A percentile compares a stretch with the other conserved stretches of the same genome.
These are phyloP conservation scores for Phylloscopus trochiloides DNA, from an alignment of 2,113 vertebrate genomes.

Conservation along the genomic window DNA sequence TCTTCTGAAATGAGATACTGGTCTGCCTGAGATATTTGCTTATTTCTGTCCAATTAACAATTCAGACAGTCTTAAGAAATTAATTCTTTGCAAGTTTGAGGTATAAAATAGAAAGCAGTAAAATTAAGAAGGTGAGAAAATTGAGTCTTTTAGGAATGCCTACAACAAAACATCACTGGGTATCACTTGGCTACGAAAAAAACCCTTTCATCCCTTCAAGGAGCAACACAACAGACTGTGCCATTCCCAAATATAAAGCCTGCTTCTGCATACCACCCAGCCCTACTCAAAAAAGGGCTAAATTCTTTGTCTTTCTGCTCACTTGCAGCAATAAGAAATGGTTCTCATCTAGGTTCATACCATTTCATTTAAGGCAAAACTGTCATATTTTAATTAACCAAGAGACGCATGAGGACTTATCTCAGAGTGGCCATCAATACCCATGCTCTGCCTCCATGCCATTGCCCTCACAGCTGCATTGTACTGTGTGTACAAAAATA, in stretches of 20 bases:
- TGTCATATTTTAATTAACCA: background rate
- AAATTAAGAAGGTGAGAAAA: background rate
- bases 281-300: fast-evolving
- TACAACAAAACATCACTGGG: background rate
- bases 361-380: background rate
- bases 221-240: background rate
- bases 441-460: background rate
- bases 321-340: background rate
- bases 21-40: background rate
- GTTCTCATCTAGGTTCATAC: background rate
- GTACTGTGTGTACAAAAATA: background rate
- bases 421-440: background rate
- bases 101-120: background rate
- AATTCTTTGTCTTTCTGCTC: background rate
- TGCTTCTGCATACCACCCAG: background rate
- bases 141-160: background rate
- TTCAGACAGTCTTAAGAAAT: background rate
- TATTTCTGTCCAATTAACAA: background rate
- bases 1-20: background rate
- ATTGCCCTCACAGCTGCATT: background rate
- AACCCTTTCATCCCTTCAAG: background rate
- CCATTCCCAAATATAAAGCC: background rate
- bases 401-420: background rate
- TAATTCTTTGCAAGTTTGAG: background rate
- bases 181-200: background rate